Base-by-base conservation (phyloP, 2,888 invertebrate species). In the Megalurothrips usitatus region DNA sequence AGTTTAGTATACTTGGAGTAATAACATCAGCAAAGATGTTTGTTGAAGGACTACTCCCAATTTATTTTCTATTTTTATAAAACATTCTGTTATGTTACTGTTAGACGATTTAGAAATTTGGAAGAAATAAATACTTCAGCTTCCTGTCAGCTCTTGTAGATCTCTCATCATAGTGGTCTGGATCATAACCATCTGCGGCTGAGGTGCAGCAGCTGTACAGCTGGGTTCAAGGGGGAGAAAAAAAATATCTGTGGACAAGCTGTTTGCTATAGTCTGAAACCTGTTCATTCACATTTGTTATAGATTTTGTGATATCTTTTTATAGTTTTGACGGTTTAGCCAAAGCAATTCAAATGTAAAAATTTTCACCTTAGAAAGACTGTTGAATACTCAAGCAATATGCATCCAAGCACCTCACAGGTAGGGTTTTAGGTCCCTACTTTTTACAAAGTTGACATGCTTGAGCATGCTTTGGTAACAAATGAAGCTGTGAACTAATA, bases 231-330 rank as follows among this genome's bases (percentile, higher is more conserved):
- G n/a, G 23, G n/a, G 68, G 10, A 11, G 4, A 26, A 23, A 26
- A 23, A 26, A 23, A 26, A 8, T 17, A 12, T 14, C 14, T 58
- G 58, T 19, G 19, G 14, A 58, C 26, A 75, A 75, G 68, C 1
- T 75, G 26, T 23, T 9, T 75, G 68, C 26, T 6, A 26, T 26
- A 75, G 68, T 26, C 68, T 75, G 68, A 75, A 75, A 26, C 23
- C 58, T 58, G 19, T 75, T 26, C 23, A 75, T 26, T 26, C 68
- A 75, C 26, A 75, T 75, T 75, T 75, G 68, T 26, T 26, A 26
- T 75, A 75, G 68, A 75, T 26, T 75, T 75, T 75, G 34, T 75
- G 68, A 23, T n/a, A 75, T 75, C n/a, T 75, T 75, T 75, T 75
- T 75, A 26, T 75, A 75, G 68, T 75, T 26, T 26, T 26, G 23